phyloP scores from a whole-genome alignment of 2,113 vertebrate genomes.

The Callorhinus ursinus region DNA sequence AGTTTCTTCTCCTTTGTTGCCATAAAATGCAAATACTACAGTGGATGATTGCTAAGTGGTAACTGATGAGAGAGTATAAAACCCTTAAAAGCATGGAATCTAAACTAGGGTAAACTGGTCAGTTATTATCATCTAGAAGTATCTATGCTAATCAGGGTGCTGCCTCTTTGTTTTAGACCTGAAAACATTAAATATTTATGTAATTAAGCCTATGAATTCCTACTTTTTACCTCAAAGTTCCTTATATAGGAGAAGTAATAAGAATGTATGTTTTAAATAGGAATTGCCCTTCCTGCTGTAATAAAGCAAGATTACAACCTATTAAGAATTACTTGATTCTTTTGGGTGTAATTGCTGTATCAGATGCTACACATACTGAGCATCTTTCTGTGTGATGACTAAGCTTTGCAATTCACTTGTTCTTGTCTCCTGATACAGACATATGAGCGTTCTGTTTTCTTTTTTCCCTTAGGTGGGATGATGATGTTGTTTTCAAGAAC shows the following conservation, averaged over 20 bases:
- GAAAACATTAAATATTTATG: neutral
- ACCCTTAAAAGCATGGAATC: neutral
- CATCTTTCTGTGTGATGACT: neutral
- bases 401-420: neutral
- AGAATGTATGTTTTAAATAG: neutral
- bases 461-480: slow-evolving; percentile 93
- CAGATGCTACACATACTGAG: too few relatives aligned
- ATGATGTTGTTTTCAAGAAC: slow-evolving; percentile 99
- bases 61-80: neutral
- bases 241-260: neutral
- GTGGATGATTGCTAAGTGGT: neutral
- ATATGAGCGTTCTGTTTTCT: neutral
- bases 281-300: neutral
- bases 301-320: neutral
- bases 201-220: neutral
- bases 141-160: neutral
- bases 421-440: neutral
- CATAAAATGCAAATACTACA: neutral
- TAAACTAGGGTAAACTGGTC: neutral
- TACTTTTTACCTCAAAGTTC: neutral
- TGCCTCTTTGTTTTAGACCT: neutral
- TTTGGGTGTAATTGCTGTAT: neutral
- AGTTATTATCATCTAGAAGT: neutral
- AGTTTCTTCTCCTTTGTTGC: neutral
- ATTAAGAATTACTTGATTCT: neutral